Percentiles rank a stretch among this genome's conserved stretches.
Conservation (phyloP, 1,140 invertebrate species). For the Araneus ventricosus region DNA sequence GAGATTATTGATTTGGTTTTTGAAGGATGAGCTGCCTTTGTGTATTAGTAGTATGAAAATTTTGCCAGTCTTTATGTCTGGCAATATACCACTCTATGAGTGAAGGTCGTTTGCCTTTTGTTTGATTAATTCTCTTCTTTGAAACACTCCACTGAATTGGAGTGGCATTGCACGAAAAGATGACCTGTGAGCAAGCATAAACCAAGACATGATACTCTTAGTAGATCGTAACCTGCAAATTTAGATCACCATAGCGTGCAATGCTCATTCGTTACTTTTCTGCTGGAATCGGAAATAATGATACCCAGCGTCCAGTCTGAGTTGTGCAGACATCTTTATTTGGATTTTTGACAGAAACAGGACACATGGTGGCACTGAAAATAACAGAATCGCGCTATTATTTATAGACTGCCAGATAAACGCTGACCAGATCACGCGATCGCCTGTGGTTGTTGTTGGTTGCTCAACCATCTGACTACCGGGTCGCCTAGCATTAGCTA, state of each 20-base stretch:
- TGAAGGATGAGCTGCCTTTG: too few species aligned
- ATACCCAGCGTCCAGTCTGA: neutral
- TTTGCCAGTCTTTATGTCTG: neutral
- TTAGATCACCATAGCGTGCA: neutral
- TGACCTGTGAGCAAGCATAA: slow-evolving; percentile 2
- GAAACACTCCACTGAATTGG: neutral
- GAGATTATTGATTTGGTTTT: too few species aligned
- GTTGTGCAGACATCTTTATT: neutral
- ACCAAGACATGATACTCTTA: neutral
- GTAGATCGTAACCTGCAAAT: neutral
- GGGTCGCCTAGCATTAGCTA: neutral
- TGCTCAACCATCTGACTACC: slow-evolving; percentile 39
- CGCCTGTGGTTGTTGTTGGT: slow-evolving; percentile 33
- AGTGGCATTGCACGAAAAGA: neutral
- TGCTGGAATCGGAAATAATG: neutral
- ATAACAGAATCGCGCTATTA: slow-evolving; percentile 32
- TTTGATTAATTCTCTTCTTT: neutral
- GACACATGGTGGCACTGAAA: slow-evolving; percentile 30
- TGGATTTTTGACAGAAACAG: slow-evolving; percentile 37
- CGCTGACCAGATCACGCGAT: slow-evolving; percentile 31
- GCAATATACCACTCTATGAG: neutral
- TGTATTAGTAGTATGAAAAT: too few species aligned
- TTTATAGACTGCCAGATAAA: slow-evolving; percentile 46
- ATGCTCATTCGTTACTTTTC: neutral
- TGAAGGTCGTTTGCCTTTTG: neutral